phyloP scores from a whole-genome alignment of 2,888 invertebrate species.

The Perizoma affinitatum region DNA sequence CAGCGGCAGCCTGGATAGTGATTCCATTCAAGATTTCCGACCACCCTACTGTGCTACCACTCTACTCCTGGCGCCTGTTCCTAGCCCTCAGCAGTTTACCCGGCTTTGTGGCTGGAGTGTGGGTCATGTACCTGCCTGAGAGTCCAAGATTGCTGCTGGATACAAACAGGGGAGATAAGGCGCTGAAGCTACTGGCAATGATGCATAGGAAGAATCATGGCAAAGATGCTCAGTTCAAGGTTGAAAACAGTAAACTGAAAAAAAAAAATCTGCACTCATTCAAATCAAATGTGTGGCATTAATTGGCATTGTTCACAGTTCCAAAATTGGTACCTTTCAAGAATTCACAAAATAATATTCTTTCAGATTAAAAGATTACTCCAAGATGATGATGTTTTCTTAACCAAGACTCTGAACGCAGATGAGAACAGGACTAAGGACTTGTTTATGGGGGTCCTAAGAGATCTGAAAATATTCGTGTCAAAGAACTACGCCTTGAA shows the following conservation, averaged over 20 bases:
- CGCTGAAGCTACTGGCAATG: constrained; percentile 82
- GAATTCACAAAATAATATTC: background rate
- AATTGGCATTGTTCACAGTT: too few species aligned
- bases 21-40: constrained; percentile 79
- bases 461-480: constrained; percentile 69
- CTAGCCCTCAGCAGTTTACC: constrained; percentile 86
- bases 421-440: constrained; percentile 68
- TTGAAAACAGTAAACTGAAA: constrained; percentile 39
- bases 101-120: constrained; percentile 84
- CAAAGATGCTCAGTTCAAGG: constrained; percentile 78
- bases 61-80: constrained; percentile 89
- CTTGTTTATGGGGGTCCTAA: constrained; percentile 67
- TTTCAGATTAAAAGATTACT: constrained; percentile 71
- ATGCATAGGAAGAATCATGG: constrained; percentile 84
- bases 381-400: constrained; percentile 69
- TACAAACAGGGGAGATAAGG: constrained; percentile 83
- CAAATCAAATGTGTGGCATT: too few species aligned
- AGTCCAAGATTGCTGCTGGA: constrained; percentile 87
- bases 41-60: constrained; percentile 65
- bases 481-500: constrained; percentile 71
- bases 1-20: constrained; percentile 87
- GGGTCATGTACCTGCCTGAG: constrained; percentile 86
- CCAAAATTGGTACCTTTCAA: too few species aligned
- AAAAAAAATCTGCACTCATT: too few species aligned
- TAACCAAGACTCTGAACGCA: constrained; percentile 57